A percentile compares a stretch with the other conserved stretches of the same genome.
Conservation (phyloP, 2,888 invertebrate species). For the Lasioglossum leucozonium region DNA sequence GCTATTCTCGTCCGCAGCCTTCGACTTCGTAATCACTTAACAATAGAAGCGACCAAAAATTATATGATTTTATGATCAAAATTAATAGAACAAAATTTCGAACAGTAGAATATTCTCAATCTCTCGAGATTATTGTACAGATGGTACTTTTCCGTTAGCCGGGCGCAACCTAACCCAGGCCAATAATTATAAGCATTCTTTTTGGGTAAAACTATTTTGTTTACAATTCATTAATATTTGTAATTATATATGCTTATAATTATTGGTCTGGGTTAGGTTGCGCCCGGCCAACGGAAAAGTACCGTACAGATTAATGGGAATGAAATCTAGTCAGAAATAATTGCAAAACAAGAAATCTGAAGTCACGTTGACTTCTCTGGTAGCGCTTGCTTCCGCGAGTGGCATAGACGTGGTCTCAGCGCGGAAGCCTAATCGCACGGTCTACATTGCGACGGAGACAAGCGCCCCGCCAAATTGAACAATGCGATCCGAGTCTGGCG, state of each 20-base stretch:
- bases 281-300: no score
- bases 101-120: not conserved
- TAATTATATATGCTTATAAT: no score
- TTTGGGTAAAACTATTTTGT: no score
- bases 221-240: no score
- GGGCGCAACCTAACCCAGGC: no score
- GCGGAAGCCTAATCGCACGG: not conserved
- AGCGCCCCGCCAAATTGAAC: slow-evolving; percentile 8
- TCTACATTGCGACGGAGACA: not conserved
- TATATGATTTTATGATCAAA: no score
- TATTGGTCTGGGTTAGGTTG: no score
- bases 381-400: not conserved
- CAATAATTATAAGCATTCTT: no score
- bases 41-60: not conserved
- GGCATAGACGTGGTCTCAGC: not conserved
- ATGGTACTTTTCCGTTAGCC: no score
- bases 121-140: no score
- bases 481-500: slow-evolving; percentile 9
- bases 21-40: not conserved
- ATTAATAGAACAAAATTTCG: not conserved
- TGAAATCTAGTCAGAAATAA: not conserved
- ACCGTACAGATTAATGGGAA: no score
- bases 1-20: not conserved
- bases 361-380: not conserved
- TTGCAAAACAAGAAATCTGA: not conserved